Base-by-base conservation (phyloP, 2,797 vertebrate species). In the Melanotaenia boesemani region DNA sequence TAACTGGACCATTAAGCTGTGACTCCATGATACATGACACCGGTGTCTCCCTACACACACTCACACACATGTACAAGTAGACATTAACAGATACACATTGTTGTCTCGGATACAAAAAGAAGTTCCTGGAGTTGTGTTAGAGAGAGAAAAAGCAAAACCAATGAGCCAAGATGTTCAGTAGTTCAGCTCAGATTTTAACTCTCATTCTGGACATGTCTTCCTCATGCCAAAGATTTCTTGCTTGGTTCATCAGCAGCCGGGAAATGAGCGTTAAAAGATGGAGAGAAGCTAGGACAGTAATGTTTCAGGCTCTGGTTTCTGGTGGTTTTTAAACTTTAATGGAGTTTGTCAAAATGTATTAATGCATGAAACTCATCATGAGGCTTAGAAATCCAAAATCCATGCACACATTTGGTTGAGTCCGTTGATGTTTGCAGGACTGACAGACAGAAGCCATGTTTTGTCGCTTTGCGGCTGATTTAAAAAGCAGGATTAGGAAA, bases 11-110 rank as follows among this genome's bases (percentile, higher is more conserved):
- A 88, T 91, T 90, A 89, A 90, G 85, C 84, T 62, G 62, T 12
- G 57, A 84, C 79, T 88, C 76, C 11, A 4, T 75, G 90, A 92
- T 86, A 91, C 84, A 88, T 84, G 85, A 92, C 85, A 86, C 89
- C 75, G 60, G 62, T 72, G 63, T 66, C 34, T 67, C 72, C 55
- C 22, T 39, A 28, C 32, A 54, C 64, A 2, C 58, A n/a, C 28
- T 48, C 22, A 48, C 52, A 54, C 71, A 64, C 64, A 60, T 34
- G 77, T 70, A 76, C 59, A 63, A 8, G 48, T 36, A 73, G 67
- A 66, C 61, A 39, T 4, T 64, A 52, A 67, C 58, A 80, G 66
- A 70, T 39, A 50, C 60, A 72, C 67, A 70, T 20, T 30, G 62
- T 64, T 3, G 12, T 60, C 30, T 68, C 22, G 26, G 55, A 77